These are phyloP conservation scores for Gallinago undulata DNA, from an alignment of 2,113 vertebrate species.

Conservation along the genomic window DNA sequence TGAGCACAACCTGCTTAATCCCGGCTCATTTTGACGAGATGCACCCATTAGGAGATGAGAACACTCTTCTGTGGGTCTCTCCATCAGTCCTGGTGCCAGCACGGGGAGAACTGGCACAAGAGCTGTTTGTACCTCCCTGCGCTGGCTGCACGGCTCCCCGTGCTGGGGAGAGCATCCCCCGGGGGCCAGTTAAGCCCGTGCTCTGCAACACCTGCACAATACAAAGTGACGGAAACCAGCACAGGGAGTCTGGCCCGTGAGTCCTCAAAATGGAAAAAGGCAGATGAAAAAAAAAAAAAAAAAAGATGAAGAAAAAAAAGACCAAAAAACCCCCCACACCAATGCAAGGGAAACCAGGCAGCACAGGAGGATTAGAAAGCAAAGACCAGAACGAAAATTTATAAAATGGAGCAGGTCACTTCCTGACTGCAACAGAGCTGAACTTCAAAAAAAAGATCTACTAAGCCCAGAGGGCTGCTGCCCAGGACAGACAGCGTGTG, in stretches of 20 bases:
- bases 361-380: slow-evolving; percentile 28
- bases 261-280: slow-evolving; percentile 45
- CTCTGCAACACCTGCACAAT: slow-evolving; percentile 49
- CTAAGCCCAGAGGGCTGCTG: background rate
- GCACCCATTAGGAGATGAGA: background rate
- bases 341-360: slow-evolving; percentile 27
- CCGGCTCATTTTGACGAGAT: background rate
- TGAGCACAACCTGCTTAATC: background rate
- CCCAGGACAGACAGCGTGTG: background rate
- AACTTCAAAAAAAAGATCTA: slow-evolving; percentile 39
- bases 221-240: slow-evolving; percentile 42
- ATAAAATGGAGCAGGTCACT: slow-evolving; percentile 48
- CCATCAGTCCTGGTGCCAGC: background rate
- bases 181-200: background rate
- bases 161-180: background rate
- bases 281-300: slow-evolving; percentile 2
- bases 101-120: background rate
- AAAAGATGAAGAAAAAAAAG: background rate
- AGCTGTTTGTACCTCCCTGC: background rate
- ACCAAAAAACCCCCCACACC: background rate
- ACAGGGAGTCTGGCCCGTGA: background rate
- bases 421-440: slow-evolving; percentile 13
- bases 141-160: background rate
- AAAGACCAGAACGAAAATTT: slow-evolving; percentile 15
- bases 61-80: background rate